These are phyloP conservation scores for Takifugu rubripes DNA, from an alignment of 2,797 vertebrate species.

Conservation along the genomic window DNA sequence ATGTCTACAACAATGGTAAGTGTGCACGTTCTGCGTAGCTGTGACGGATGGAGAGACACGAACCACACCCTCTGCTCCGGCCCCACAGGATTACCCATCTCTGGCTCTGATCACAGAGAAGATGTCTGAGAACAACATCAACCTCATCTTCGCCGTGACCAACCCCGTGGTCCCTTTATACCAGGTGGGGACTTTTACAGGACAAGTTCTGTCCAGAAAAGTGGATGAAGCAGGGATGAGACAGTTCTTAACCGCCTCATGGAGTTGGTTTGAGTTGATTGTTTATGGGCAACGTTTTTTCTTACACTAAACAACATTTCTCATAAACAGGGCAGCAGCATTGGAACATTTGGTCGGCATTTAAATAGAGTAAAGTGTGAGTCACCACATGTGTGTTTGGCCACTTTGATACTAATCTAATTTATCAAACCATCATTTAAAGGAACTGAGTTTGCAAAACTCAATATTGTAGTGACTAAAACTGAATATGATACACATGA, in stretches of 20 bases:
- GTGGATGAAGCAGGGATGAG: neutral
- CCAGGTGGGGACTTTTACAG: constrained; percentile 77
- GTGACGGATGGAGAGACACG: neutral
- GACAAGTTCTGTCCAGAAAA: neutral
- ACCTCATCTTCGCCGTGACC: constrained; percentile 96
- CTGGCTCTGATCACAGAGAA: constrained; percentile 95
- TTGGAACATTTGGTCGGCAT: neutral
- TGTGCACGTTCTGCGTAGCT: neutral
- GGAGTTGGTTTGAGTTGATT: no score
- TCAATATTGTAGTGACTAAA: no score
- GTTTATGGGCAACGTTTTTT: no score
- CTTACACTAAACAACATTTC: no score
- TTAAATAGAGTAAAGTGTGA: neutral
- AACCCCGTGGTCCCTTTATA: constrained; percentile 82
- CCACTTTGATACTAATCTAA: neutral
- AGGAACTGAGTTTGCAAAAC: no score
- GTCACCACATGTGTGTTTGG: neutral
- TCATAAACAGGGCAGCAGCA: neutral
- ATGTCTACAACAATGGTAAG: constrained; percentile 90
- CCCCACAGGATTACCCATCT: constrained; percentile 91
- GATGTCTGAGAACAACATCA: constrained; percentile 96
- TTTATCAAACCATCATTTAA: neutral
- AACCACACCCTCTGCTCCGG: neutral
- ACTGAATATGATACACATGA: no score
- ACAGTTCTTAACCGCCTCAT: constrained; percentile 13